Conservation (phyloP, 1,140 invertebrate species). For the Calephelis nemesis region DNA sequence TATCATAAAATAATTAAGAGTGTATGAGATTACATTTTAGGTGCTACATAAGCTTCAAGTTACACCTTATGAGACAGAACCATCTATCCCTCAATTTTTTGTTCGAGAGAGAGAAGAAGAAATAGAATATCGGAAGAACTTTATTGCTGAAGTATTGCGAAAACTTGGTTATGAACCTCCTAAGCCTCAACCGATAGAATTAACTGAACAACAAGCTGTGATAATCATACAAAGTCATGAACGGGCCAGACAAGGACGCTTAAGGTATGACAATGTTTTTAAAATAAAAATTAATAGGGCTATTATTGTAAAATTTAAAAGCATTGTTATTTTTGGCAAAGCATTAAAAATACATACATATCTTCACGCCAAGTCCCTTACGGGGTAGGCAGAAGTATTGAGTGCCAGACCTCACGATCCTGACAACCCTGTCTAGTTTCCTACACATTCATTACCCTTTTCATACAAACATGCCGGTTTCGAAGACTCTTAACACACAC, state of each 20-base stretch:
- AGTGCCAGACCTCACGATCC: no score
- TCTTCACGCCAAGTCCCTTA: no score
- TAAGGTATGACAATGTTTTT: conserved; percentile 66
- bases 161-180: conserved; percentile 85
- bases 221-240: conserved; percentile 93
- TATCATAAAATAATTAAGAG: no score
- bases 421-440: no score
- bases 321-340: no score
- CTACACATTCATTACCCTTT: no score
- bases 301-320: conserved; percentile 6
- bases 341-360: no score
- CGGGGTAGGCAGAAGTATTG: no score
- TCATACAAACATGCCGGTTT: no score
- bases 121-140: conserved; percentile 80
- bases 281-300: background rate
- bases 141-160: conserved; percentile 83
- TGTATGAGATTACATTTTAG: conserved; percentile 31
- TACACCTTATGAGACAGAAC: conserved; percentile 84
- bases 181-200: conserved; percentile 75
- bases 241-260: conserved; percentile 91
- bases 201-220: conserved; percentile 92
- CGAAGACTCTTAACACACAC: no score
- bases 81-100: conserved; percentile 85
- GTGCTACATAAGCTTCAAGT: conserved; percentile 78
- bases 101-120: conserved; percentile 83